phyloP scores from a whole-genome alignment of 2,113 vertebrate species.

The Tretioscincus oriximinensis region DNA sequence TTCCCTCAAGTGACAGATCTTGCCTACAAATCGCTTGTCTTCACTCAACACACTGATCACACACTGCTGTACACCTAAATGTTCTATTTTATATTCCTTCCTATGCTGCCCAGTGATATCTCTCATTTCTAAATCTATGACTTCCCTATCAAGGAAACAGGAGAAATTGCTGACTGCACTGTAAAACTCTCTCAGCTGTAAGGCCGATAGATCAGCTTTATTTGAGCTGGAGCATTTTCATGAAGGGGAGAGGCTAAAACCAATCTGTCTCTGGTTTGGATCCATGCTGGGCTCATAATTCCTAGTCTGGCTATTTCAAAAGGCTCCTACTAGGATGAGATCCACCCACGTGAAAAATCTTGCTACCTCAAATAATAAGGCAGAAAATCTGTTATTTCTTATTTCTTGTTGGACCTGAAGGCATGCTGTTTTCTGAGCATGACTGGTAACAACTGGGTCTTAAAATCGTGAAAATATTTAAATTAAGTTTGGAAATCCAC shows the following conservation, averaged over 20 bases:
- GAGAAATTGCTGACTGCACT: slow-evolving; percentile 53
- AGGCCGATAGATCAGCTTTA: slow-evolving; percentile 61
- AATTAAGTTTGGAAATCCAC: not conserved
- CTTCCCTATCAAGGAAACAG: slow-evolving; percentile 51
- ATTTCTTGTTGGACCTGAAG: not conserved
- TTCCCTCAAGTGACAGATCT: not conserved
- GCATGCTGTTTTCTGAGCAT: not conserved
- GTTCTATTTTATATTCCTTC: slow-evolving; percentile 14
- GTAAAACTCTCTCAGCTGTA: slow-evolving; percentile 39
- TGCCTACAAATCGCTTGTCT: too few relatives aligned
- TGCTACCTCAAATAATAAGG: not conserved
- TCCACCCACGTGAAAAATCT: not conserved
- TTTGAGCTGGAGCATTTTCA: slow-evolving; percentile 47
- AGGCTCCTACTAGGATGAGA: slow-evolving; percentile 22
- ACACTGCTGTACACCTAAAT: slow-evolving; percentile 7
- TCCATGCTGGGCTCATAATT: slow-evolving; percentile 6
- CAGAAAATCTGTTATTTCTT: not conserved
- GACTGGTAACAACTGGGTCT: not conserved
- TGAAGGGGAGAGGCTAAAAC: slow-evolving; percentile 19
- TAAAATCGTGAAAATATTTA: not conserved
- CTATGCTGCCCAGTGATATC: slow-evolving; percentile 29
- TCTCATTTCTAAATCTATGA: slow-evolving; percentile 43
- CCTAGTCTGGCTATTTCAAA: slow-evolving; percentile 32
- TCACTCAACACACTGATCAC: not conserved
- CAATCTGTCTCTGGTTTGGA: slow-evolving; percentile 36